Base-by-base conservation (phyloP, 2,888 invertebrate genomes). In the Pachliopta kotzebuea region DNA sequence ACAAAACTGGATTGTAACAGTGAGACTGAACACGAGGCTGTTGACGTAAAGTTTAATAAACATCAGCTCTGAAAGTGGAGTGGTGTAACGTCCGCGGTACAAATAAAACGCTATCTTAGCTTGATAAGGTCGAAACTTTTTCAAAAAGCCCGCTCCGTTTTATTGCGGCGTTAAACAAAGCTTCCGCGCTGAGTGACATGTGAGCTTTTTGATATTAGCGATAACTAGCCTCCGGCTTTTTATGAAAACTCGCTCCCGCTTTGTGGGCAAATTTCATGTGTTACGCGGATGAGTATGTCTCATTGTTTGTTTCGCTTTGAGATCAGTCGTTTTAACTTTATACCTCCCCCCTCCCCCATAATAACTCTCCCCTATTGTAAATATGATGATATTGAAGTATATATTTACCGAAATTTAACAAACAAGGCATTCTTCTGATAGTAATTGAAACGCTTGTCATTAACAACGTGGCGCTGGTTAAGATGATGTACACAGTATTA, bases 141-240 rank as follows among this genome's bases (percentile, higher is more conserved):
- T 11, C 3, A 20, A 49, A 49, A 49, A 20, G 3, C 49, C n/a
- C 31, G 31, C 14, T n/a, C 8, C 49, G 49, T 49, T 49, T 49
- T 49, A 49, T 49, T 49, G 49, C 49, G 14, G n/a, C 49, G 18
- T 24, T 20, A 61, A 61, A 61, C 61, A 61, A 55, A 20, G 55
- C 61, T 61, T 45, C 20, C 29, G 26, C 26, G 20, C 49, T 8
- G 61, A 61, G 54, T 55, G 55, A 61, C 55, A 61, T 29, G 61
- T 55, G 24, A 45, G 61, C 55, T 55, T 61, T 61, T 24, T 61
- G 61, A 61, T 29, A 45, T 42, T 26, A 26, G 20, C 26, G 21
- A 31, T 56, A 37, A 56, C 56, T 23, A 42, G 56, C 26, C 20
- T 4, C 11, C 55, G 29, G 20, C 24, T 29, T 61, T 29, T 55